Percentiles rank a stretch among this genome's conserved stretches.
Evolutionary conservation across 92 coral and sea anemone genomes (phyloP).

Genomic region (Bergia sp.): DNA sequence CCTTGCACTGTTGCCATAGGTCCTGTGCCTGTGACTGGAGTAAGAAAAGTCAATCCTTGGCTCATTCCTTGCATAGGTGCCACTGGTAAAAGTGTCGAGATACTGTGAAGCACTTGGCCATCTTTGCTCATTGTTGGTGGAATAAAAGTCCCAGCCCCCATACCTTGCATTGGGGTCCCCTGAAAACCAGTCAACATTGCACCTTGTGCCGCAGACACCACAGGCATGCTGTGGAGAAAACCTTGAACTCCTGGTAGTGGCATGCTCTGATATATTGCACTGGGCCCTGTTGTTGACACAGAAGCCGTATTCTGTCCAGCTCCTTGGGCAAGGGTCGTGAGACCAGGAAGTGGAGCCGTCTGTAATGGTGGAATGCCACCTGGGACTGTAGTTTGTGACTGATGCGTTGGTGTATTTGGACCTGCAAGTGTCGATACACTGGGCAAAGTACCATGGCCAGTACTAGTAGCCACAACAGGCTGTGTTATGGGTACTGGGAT

Average conservation of each 20-base stretch:
- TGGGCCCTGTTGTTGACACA: constrained; percentile 31
- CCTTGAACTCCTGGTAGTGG: constrained; percentile 73
- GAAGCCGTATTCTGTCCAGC: constrained; percentile 21
- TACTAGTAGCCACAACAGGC: constrained; percentile 1
- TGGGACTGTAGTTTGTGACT: constrained; percentile 18
- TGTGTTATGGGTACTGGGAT: neutral
- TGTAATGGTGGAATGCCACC: constrained; percentile 29
- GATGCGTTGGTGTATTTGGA: constrained; percentile 22
- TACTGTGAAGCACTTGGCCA: constrained; percentile 89
- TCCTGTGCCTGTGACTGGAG: constrained; percentile 76
- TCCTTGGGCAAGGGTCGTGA: constrained; percentile 14
- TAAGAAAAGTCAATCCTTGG: constrained; percentile 77
- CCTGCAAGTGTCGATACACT: constrained; percentile 33
- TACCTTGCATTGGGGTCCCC: constrained; percentile 67
- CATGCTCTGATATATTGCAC: constrained; percentile 55
- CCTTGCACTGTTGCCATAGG: constrained; percentile 63
- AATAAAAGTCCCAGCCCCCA: constrained; percentile 65
- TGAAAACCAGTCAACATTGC: constrained; percentile 78
- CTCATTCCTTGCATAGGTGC: constrained; percentile 83
- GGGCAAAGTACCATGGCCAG: constrained; percentile 7
- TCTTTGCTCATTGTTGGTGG: constrained; percentile 72
- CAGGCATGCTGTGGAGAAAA: constrained; percentile 74
- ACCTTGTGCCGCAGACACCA: constrained; percentile 66
- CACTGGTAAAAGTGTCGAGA: constrained; percentile 83
- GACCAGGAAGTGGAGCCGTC: constrained; percentile 28